Evolutionary conservation across 2,113 vertebrate genomes (phyloP).

Genomic region (Stegostoma tigrinum): DNA sequence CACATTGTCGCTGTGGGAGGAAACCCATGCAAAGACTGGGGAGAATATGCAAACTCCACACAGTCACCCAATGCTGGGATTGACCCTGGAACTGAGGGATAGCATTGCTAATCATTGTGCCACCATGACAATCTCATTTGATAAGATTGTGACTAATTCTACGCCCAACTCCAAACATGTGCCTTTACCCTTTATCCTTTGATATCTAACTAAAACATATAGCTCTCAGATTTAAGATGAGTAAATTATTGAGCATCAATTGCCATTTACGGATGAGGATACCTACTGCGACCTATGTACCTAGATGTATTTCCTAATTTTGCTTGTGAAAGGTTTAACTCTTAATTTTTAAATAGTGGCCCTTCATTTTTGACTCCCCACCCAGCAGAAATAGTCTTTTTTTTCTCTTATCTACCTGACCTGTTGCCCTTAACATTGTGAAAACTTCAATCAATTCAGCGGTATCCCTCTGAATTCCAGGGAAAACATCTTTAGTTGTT

Average conservation of each 20-base stretch:
- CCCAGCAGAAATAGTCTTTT: neutral
- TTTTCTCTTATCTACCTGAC: neutral
- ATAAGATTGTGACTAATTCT: neutral
- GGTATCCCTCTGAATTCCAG: neutral
- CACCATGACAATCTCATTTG: neutral
- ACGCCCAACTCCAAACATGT: neutral
- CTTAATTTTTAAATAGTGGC: neutral
- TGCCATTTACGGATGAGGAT: neutral
- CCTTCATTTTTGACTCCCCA: neutral
- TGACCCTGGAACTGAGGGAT: too few relatives aligned
- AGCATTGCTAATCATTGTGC: too few relatives aligned
- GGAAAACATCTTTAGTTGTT: neutral
- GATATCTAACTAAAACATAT: neutral
- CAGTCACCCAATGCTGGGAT: too few relatives aligned
- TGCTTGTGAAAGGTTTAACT: neutral
- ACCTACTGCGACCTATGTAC: neutral
- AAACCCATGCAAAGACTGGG: too few relatives aligned
- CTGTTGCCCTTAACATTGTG: neutral
- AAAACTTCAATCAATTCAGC: neutral
- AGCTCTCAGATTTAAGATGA: neutral
- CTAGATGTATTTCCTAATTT: neutral
- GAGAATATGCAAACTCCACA: too few relatives aligned
- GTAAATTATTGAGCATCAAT: neutral
- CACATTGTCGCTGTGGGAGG: too few relatives aligned
- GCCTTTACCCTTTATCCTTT: neutral